A percentile compares a stretch with the other conserved stretches of the same genome.
Conservation (phyloP, 1,140 invertebrate species). For the Drosophila pseudoananassae region DNA sequence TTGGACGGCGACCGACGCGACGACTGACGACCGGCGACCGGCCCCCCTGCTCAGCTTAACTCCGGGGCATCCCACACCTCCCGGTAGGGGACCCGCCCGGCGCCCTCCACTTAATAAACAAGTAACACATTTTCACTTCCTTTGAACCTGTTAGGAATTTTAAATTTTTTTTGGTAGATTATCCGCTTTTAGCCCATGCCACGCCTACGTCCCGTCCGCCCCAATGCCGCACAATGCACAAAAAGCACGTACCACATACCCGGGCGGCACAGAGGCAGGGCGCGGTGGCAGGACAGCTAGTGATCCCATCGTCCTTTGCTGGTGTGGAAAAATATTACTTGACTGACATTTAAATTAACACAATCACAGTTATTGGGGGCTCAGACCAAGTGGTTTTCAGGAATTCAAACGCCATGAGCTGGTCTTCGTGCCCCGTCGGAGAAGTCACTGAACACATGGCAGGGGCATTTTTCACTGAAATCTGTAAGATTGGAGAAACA, state of each 20-base stretch:
- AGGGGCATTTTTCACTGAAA: neutral
- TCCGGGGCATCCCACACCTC: neutral
- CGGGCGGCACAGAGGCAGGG: neutral
- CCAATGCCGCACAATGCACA: slow-evolving; percentile 74
- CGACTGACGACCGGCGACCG: neutral
- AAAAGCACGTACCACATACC: slow-evolving; percentile 72
- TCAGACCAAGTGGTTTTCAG: slow-evolving; percentile 47
- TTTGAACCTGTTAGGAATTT: slow-evolving; percentile 80
- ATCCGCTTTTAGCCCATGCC: slow-evolving; percentile 69
- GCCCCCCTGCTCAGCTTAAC: slow-evolving; percentile 15
- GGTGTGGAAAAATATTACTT: slow-evolving; percentile 79
- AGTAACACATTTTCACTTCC: slow-evolving; percentile 82
- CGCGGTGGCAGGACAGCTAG: slow-evolving; percentile 27
- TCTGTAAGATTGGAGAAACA: neutral
- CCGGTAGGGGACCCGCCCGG: neutral
- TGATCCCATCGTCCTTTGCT: slow-evolving; percentile 50
- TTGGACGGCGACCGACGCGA: slow-evolving; percentile 8
- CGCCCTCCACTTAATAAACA: slow-evolving; percentile 61
- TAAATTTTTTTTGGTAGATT: slow-evolving; percentile 74
- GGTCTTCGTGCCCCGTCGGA: slow-evolving; percentile 38
- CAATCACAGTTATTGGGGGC: slow-evolving; percentile 79
- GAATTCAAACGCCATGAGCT: slow-evolving; percentile 15
- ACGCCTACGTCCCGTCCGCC: slow-evolving; percentile 50
- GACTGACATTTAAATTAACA: slow-evolving; percentile 83
- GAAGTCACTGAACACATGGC: slow-evolving; percentile 55